Base-by-base conservation (phyloP, 1,140 invertebrate species). In the Drosophila triauraria region DNA sequence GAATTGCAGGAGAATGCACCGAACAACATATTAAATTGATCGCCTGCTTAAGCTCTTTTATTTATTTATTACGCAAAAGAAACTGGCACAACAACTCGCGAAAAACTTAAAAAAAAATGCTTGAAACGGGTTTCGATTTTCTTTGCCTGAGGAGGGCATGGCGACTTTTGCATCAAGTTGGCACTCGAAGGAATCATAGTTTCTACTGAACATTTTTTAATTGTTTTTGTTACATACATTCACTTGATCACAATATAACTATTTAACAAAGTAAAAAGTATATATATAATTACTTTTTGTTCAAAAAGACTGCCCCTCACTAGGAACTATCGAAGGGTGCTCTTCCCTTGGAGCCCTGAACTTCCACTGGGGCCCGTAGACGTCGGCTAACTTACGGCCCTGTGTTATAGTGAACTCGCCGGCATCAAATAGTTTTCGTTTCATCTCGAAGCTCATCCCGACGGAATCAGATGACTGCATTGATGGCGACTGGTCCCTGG, bases 31-130 rank as follows among this genome's bases (percentile, higher is more conserved):
- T 47, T 72, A 53, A 53, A 32, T 54, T 27, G 47, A 75, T 72
- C 47, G 67, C 38, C 47, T 25, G 38, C 38, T 62, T 43, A 5
- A 32, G 46, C 47, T 75, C 42, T 75, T 75, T 47, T 75, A 42
- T 75, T 75, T 51, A 67, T 67, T 75, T 67, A 68, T 88, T 88
- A 88, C 85, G 85, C 71, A 88, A 88, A 85, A 70, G 32, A 74
- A 88, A 90, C 74, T 76, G 75, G 84, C 51, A 68, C 69, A 58
- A 75, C 84, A 60, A 64, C 70, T 81, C 54, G 35, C 23, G n/a
- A 78, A 75, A 75, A 70, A 70, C 30, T 47, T 53, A 1, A n/a
- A 30, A 30, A 30, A 69, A 88, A 75, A 80, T 68, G 67, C 60
- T 51, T 20, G 60, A 79, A 90, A 90, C 85, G 7, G 67, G 85